Percentiles rank a stretch among this genome's conserved stretches.
Conservation (phyloP, 2,113 vertebrate species). For the Mirounga angustirostris region DNA sequence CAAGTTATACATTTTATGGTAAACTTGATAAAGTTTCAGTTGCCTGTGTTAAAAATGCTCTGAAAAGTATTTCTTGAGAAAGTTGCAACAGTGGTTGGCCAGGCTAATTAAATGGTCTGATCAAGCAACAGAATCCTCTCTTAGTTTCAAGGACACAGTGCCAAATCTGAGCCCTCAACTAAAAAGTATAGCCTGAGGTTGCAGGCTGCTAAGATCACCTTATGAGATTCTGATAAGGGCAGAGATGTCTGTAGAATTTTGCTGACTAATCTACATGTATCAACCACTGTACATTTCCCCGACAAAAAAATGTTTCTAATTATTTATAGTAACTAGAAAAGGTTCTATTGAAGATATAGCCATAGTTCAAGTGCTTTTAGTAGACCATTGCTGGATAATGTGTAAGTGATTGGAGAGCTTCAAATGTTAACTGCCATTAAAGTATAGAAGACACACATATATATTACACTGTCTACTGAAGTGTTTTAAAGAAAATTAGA, state of each 20-base stretch:
- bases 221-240: neutral
- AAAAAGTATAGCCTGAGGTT: neutral
- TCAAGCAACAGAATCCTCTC: neutral
- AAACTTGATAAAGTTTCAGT: neutral
- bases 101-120: neutral
- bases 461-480: neutral
- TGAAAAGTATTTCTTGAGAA: neutral
- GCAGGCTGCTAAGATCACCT: neutral
- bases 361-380: neutral
- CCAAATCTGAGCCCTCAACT: neutral
- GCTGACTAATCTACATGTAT: neutral
- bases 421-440: neutral
- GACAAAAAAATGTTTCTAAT: neutral
- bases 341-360: neutral
- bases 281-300: neutral
- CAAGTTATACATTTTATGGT: neutral
- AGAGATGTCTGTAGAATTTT: neutral
- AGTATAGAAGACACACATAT: neutral
- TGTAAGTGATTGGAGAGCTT: neutral
- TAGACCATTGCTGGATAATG: no score
- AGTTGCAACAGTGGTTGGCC: neutral
- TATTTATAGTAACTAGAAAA: neutral
- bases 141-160: neutral
- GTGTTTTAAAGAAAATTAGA: neutral
- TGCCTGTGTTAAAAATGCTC: neutral